A percentile compares a stretch with the other conserved stretches of the same genome.
Evolutionary conservation across 2,888 invertebrate species (phyloP).

Genomic region (Drymonia ruficornis): DNA sequence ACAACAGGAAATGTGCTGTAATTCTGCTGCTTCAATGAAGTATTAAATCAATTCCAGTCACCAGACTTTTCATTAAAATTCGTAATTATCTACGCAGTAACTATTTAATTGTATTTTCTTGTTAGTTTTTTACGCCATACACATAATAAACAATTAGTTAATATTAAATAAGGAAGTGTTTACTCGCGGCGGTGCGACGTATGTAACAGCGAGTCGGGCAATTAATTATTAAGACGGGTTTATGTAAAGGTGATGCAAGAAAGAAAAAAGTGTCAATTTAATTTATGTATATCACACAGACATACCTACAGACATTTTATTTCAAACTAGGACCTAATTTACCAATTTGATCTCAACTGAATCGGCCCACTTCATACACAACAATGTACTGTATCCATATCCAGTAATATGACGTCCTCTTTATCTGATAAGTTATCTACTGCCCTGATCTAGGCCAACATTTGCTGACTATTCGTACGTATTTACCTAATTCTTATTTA

Average conservation of each 20-base stretch:
- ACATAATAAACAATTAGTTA: constrained; percentile 8
- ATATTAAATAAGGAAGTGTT: constrained; percentile 10
- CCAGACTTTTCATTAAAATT: background rate
- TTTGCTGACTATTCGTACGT: too few species aligned
- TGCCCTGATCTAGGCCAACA: too few species aligned
- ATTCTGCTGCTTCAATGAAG: background rate
- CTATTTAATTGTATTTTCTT: constrained; percentile 1
- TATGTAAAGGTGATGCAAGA: constrained; percentile 7
- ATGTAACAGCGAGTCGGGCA: background rate
- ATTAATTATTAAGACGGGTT: constrained; percentile 9
- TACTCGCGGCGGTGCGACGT: constrained; percentile 5
- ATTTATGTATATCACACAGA: background rate
- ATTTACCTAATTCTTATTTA: too few species aligned
- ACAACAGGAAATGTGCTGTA: too few species aligned
- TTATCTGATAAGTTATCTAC: too few species aligned
- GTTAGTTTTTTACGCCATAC: background rate
- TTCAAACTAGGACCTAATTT: too few species aligned
- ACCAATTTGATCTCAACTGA: too few species aligned
- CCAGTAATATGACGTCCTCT: too few species aligned
- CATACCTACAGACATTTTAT: too few species aligned
- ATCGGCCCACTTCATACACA: too few species aligned
- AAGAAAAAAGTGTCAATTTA: background rate
- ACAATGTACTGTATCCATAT: too few species aligned
- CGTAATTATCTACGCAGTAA: background rate
- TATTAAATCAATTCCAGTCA: background rate